A percentile compares a stretch with the other conserved stretches of the same genome.
Conservation (phyloP, 2,888 invertebrate species). For the Dichetophora obliterata region DNA sequence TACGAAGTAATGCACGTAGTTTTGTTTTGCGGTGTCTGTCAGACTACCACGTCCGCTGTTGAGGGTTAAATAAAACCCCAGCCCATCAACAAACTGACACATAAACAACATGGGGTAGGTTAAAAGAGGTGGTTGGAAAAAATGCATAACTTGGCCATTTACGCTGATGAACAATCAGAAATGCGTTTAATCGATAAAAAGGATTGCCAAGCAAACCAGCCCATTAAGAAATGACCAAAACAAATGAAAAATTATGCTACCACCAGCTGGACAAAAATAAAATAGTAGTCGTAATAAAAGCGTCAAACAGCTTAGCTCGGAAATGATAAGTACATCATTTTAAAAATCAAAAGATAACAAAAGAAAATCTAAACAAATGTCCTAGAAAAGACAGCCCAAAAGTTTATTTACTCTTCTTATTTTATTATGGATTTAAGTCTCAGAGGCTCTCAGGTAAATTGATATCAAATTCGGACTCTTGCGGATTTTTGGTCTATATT, state of each 20-base stretch:
- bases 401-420: background rate
- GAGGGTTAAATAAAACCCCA: too few relatives aligned
- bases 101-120: background rate
- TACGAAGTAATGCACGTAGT: too few relatives aligned
- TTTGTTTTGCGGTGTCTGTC: too few relatives aligned
- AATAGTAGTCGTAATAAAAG: slow-evolving; percentile 20
- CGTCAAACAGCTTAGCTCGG: slow-evolving; percentile 15
- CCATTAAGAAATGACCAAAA: slow-evolving; percentile 43
- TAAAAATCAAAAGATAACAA: slow-evolving; percentile 22
- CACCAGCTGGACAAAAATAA: background rate
- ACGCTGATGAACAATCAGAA: slow-evolving; percentile 27
- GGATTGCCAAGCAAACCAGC: slow-evolving; percentile 7
- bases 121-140: background rate
- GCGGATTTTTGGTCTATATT: background rate
- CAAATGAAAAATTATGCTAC: slow-evolving; percentile 26
- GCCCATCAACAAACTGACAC: background rate
- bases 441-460: slow-evolving; percentile 67
- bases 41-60: too few relatives aligned
- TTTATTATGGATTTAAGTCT: slow-evolving; percentile 69
- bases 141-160: background rate
- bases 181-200: slow-evolving; percentile 60
- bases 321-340: slow-evolving; percentile 11
- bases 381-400: background rate
- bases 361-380: slow-evolving; percentile 39
- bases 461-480: background rate